Percentiles rank a stretch among this genome's conserved stretches.
Evolutionary conservation across 2,888 invertebrate species (phyloP).

Genomic region (Epirrhoe alternata): DNA sequence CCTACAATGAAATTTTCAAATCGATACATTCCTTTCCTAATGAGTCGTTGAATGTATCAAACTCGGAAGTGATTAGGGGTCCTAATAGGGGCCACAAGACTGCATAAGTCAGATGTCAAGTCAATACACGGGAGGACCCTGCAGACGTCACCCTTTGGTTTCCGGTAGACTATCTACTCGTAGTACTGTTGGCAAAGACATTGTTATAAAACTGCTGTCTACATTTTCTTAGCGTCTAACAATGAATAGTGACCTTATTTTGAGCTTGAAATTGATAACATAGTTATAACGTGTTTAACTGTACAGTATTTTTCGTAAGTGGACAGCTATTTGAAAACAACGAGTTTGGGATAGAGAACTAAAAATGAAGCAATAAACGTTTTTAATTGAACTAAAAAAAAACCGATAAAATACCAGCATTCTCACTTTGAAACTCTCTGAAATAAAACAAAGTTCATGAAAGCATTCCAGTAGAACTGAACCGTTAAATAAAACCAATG

Average conservation of each 20-base stretch:
- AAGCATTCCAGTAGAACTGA: constrained; percentile 37
- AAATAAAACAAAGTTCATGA: constrained; percentile 41
- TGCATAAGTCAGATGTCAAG: constrained; percentile 48
- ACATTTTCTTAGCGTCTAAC: too few species aligned
- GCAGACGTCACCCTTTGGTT: constrained; percentile 34
- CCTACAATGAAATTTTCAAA: not conserved
- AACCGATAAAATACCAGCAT: constrained; percentile 17
- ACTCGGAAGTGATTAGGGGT: constrained; percentile 35
- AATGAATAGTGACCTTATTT: too few species aligned
- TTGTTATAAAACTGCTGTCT: constrained; percentile 2
- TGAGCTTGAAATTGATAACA: too few species aligned
- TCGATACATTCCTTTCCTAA: constrained; percentile 20
- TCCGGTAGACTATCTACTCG: constrained; percentile 18
- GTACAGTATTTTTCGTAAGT: too few species aligned
- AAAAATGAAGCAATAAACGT: too few species aligned
- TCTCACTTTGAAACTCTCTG: constrained; percentile 7
- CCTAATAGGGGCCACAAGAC: constrained; percentile 40
- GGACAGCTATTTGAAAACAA: not conserved
- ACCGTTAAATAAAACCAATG: constrained; percentile 33
- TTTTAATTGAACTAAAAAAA: constrained; percentile 2
- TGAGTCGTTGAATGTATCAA: constrained; percentile 38
- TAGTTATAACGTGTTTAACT: too few species aligned
- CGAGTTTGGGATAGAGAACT: constrained; percentile 2
- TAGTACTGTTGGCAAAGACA: constrained; percentile 19
- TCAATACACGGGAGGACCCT: constrained; percentile 37